A percentile compares a stretch with the other conserved stretches of the same genome.
phyloP scores from a whole-genome alignment of 2,888 invertebrate genomes.

The Dynastes tityus region DNA sequence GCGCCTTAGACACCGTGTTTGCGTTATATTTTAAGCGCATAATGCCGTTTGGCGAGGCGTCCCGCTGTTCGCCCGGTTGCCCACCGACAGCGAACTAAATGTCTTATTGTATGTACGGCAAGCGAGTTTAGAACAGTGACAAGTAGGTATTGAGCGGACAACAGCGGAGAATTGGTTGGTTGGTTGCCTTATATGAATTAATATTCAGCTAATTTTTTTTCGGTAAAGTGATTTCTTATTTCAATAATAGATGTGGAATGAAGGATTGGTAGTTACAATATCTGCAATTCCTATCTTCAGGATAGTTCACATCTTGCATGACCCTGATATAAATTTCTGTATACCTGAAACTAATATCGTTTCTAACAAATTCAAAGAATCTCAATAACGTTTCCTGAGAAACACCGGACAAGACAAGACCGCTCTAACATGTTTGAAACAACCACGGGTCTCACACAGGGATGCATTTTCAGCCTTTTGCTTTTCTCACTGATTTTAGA shows the following conservation, averaged over 20 bases:
- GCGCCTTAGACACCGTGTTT: slow-evolving; percentile 54
- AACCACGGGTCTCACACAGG: too few relatives aligned
- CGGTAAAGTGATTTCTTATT: slow-evolving; percentile 32
- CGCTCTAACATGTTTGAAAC: too few relatives aligned
- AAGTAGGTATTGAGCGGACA: slow-evolving; percentile 36
- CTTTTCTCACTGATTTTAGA: too few relatives aligned
- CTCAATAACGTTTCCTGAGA: too few relatives aligned
- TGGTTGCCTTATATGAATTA: background rate
- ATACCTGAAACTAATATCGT: too few relatives aligned
- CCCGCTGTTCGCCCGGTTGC: slow-evolving; percentile 45
- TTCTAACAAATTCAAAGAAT: too few relatives aligned
- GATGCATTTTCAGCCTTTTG: too few relatives aligned
- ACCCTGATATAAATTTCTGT: too few relatives aligned
- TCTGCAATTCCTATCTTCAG: too few relatives aligned
- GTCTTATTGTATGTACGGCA: slow-evolving; percentile 51
- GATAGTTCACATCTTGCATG: too few relatives aligned
- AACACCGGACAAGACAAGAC: too few relatives aligned
- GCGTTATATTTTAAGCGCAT: slow-evolving; percentile 53
- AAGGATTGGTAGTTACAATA: background rate
- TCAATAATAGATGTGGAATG: background rate
- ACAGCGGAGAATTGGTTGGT: background rate
- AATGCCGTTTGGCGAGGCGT: slow-evolving; percentile 51
- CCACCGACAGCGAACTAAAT: slow-evolving; percentile 52
- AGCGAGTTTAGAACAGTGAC: slow-evolving; percentile 39
- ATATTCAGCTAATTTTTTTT: slow-evolving; percentile 34